A percentile compares a stretch with the other conserved stretches of the same genome.
phyloP scores from a whole-genome alignment of 2,888 invertebrate species.

The Pterostichus niger region DNA sequence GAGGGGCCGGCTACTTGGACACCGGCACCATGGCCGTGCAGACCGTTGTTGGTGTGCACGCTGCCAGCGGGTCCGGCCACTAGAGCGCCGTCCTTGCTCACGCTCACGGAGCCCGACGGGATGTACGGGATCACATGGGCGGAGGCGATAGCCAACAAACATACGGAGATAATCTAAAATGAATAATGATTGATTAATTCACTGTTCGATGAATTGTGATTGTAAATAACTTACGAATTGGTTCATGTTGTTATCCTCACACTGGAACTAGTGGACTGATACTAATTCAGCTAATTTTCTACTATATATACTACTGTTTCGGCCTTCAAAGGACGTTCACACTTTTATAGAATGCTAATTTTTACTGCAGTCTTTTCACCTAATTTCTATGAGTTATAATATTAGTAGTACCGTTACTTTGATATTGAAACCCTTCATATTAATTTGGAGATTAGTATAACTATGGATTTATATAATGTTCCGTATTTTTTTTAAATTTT shows the following conservation, averaged over 20 bases:
- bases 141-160: neutral
- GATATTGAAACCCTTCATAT: too few relatives aligned
- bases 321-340: conserved; percentile 15
- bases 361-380: neutral
- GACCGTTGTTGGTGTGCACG: conserved; percentile 17
- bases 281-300: conserved; percentile 2
- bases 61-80: conserved; percentile 12
- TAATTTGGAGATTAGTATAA: too few relatives aligned
- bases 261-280: conserved; percentile 26
- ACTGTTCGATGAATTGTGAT: neutral
- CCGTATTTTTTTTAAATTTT: too few relatives aligned
- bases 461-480: too few relatives aligned
- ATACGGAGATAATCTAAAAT: conserved; percentile 3
- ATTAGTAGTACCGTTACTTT: too few relatives aligned
- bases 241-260: conserved; percentile 39
- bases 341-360: neutral
- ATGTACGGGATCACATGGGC: conserved; percentile 15
- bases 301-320: conserved; percentile 28
- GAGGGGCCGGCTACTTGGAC: neutral
- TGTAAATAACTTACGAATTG: conserved; percentile 13
- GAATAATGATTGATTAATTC: neutral
- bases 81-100: conserved; percentile 15
- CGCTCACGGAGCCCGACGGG: neutral
- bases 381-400: neutral
- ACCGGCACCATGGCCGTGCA: conserved; percentile 6